phyloP scores from a whole-genome alignment of 2,888 invertebrate species.

The Elegia similella region DNA sequence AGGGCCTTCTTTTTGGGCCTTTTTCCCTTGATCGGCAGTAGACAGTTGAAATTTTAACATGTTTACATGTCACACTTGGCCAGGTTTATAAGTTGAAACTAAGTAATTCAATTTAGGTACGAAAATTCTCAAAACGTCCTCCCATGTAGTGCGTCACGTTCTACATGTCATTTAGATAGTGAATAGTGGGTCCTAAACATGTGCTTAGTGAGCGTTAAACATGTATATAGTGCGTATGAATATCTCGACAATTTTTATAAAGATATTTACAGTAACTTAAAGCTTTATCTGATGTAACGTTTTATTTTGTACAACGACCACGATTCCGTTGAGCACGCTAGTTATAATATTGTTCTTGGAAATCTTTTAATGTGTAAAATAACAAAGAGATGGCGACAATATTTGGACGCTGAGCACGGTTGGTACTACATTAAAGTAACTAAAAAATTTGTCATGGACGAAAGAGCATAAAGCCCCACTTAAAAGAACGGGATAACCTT shows the following conservation, averaged over 20 bases:
- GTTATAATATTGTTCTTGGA: neutral
- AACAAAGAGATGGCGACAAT: neutral
- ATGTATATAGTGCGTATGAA: conserved; percentile 7
- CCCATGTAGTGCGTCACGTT: neutral
- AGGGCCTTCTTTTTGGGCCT: too few relatives aligned
- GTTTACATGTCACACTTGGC: too few relatives aligned
- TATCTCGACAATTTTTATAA: conserved; percentile 8
- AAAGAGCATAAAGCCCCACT: too few relatives aligned
- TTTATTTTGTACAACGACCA: conserved; percentile 46
- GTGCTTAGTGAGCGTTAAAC: conserved; percentile 20
- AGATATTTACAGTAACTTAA: conserved; percentile 18
- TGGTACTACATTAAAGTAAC: too few relatives aligned
- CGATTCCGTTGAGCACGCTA: neutral
- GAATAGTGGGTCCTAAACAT: neutral
- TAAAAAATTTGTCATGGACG: too few relatives aligned
- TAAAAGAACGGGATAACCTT: too few relatives aligned
- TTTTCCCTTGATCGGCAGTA: too few relatives aligned
- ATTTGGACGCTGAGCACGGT: too few relatives aligned
- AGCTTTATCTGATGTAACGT: conserved; percentile 40
- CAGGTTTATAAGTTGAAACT: too few relatives aligned
- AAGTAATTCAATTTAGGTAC: too few relatives aligned
- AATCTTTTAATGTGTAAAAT: neutral
- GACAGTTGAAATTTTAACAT: too few relatives aligned
- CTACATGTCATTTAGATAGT: neutral
- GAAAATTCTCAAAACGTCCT: too few relatives aligned